Evolutionary conservation across 2,113 vertebrate species (phyloP).

Genomic region (Pleuronectes platessa): DNA sequence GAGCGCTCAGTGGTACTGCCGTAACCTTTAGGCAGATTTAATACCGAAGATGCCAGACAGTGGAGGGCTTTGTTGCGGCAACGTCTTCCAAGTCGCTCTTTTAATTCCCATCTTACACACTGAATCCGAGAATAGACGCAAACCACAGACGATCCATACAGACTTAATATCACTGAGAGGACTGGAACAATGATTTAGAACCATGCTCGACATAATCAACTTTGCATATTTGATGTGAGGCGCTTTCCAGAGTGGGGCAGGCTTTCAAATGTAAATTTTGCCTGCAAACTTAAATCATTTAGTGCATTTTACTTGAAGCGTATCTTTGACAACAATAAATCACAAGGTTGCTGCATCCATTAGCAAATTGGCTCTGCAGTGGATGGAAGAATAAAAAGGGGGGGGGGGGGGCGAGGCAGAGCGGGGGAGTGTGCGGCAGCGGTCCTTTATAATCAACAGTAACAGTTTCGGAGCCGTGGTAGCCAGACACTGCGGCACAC

Average conservation of each 20-base stretch:
- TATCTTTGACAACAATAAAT: conserved; percentile 81
- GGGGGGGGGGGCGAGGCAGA: conserved; percentile 37
- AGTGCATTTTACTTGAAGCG: conserved; percentile 74
- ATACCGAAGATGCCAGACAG: conserved; percentile 34
- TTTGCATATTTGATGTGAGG: conserved; percentile 77
- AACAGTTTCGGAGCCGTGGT: conserved; percentile 57
- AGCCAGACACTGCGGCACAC: conserved; percentile 71
- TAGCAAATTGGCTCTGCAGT: conserved; percentile 80
- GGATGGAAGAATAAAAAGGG: conserved; percentile 57
- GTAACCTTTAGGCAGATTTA: conserved; percentile 63
- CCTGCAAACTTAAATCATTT: conserved; percentile 78
- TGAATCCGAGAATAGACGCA: conserved; percentile 57
- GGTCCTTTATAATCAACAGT: conserved; percentile 70
- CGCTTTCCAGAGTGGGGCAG: conserved; percentile 68
- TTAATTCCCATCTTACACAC: conserved; percentile 59
- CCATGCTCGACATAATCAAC: conserved; percentile 75
- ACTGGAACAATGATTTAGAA: conserved; percentile 74
- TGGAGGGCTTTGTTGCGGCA: conserved; percentile 31
- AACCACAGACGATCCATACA: conserved; percentile 54
- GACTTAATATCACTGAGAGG: conserved; percentile 74
- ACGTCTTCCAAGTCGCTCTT: conserved; percentile 42
- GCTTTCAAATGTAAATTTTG: conserved; percentile 79
- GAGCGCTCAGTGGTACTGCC: conserved; percentile 24
- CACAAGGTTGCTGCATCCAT: conserved; percentile 82
- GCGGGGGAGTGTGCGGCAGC: conserved; percentile 43